These are phyloP conservation scores for Nematopogon swammerdamellus DNA, from an alignment of 2,888 invertebrate species.

Conservation along the genomic window DNA sequence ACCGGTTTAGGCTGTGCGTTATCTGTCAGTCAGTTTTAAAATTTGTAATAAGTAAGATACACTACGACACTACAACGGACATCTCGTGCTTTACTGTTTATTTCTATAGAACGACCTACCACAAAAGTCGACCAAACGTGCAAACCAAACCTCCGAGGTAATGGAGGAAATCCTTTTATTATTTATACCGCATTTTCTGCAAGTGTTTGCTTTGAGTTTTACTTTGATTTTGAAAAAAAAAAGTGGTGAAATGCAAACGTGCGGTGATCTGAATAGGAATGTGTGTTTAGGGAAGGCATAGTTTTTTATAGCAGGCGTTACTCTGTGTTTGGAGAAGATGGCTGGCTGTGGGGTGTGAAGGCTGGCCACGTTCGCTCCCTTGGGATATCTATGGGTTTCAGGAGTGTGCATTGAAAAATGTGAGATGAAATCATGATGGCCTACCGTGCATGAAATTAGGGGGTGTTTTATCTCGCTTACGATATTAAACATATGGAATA, in stretches of 20 bases:
- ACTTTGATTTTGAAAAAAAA: constrained; percentile 50
- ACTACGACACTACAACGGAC: no score
- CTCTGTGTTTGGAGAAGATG: not conserved
- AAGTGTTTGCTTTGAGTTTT: constrained; percentile 50
- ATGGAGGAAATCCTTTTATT: constrained; percentile 33
- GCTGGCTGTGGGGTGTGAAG: not conserved
- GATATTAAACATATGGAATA: no score
- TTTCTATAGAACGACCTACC: no score
- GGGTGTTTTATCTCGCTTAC: no score
- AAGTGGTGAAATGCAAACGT: constrained; percentile 41
- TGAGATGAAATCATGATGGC: no score
- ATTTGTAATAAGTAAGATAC: no score
- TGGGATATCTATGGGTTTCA: not conserved
- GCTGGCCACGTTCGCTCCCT: not conserved
- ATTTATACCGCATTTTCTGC: constrained; percentile 54
- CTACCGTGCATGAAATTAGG: no score
- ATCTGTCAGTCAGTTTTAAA: no score
- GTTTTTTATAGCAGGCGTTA: not conserved
- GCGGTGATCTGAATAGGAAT: constrained; percentile 43
- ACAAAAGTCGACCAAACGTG: not conserved
- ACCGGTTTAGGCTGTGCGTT: no score
- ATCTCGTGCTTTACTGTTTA: no score
- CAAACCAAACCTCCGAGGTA: not conserved
- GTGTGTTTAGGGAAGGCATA: constrained; percentile 10
- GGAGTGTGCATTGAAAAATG: no score